Conservation (phyloP, 1,140 invertebrate species). For the Orchesella cincta region DNA sequence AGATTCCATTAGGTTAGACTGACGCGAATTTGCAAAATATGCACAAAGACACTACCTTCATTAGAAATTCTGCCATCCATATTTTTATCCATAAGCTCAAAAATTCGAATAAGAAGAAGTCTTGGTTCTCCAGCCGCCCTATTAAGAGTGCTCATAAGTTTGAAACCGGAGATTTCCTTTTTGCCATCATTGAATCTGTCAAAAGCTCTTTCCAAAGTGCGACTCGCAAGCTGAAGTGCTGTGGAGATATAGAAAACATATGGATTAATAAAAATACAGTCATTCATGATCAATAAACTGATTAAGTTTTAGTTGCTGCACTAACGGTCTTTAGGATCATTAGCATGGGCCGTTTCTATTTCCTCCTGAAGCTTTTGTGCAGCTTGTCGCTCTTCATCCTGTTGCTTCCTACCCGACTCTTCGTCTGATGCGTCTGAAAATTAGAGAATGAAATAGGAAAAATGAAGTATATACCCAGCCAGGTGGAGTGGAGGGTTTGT, state of each 20-base stretch:
- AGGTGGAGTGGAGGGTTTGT: too few species aligned
- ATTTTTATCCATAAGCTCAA: constrained; percentile 12
- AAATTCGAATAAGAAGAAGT: not conserved
- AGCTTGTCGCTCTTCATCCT: not conserved
- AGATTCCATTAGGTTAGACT: not conserved
- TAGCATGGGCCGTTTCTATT: constrained; percentile 1
- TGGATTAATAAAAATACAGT: not conserved
- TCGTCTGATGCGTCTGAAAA: not conserved
- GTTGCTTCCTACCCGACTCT: not conserved
- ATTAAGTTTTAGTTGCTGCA: not conserved
- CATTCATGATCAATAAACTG: not conserved
- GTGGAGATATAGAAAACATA: too few species aligned
- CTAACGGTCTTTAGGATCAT: constrained; percentile 17
- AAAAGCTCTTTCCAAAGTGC: not conserved
- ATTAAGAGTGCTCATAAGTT: not conserved
- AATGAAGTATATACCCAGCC: not conserved
- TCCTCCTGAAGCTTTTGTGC: not conserved
- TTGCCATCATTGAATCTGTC: not conserved
- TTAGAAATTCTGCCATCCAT: constrained; percentile 12
- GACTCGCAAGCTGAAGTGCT: not conserved
- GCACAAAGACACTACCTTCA: not conserved
- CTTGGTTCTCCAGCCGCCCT: constrained; percentile 2
- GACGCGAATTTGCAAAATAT: not conserved
- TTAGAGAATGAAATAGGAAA: not conserved
- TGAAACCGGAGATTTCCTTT: not conserved